Percentiles rank a stretch among this genome's conserved stretches.
Conservation (phyloP, 2,797 vertebrate genomes). For the Gephyroberyx darwinii region DNA sequence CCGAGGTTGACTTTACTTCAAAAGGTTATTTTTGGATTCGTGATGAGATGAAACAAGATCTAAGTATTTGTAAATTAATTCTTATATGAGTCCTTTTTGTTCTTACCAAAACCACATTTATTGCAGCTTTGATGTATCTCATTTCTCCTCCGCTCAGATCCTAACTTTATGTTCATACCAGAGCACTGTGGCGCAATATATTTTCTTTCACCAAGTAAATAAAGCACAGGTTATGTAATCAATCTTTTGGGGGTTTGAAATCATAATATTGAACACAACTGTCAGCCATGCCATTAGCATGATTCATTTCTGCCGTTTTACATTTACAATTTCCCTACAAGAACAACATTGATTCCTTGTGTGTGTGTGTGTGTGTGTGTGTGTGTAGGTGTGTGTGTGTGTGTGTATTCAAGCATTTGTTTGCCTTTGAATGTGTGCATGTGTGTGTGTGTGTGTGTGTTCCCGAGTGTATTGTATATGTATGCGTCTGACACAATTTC, state of each 20-base stretch:
- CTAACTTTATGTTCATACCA: constrained; percentile 69
- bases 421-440: constrained; percentile 20
- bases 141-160: constrained; percentile 29
- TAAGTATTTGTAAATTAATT: constrained; percentile 25
- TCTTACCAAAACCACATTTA: constrained; percentile 20
- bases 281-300: constrained; percentile 86
- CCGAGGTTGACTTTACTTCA: constrained; percentile 16
- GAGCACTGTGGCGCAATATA: constrained; percentile 72
- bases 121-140: constrained; percentile 40
- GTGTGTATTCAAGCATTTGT: constrained; percentile 22
- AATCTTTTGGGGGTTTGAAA: constrained; percentile 85
- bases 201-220: constrained; percentile 81
- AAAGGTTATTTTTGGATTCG: constrained; percentile 24
- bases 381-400: constrained; percentile 40
- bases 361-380: constrained; percentile 38
- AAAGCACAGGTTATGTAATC: constrained; percentile 84
- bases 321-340: constrained; percentile 86
- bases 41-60: constrained; percentile 21
- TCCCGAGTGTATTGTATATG: constrained; percentile 70
- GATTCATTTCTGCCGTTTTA: constrained; percentile 87
- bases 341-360: constrained; percentile 81
- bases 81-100: constrained; percentile 7
- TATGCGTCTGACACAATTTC: constrained; percentile 81
- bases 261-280: constrained; percentile 87
- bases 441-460: constrained; percentile 39